Evolutionary conservation across 2,797 vertebrate genomes (phyloP).

Genomic region (Salmo trutta): DNA sequence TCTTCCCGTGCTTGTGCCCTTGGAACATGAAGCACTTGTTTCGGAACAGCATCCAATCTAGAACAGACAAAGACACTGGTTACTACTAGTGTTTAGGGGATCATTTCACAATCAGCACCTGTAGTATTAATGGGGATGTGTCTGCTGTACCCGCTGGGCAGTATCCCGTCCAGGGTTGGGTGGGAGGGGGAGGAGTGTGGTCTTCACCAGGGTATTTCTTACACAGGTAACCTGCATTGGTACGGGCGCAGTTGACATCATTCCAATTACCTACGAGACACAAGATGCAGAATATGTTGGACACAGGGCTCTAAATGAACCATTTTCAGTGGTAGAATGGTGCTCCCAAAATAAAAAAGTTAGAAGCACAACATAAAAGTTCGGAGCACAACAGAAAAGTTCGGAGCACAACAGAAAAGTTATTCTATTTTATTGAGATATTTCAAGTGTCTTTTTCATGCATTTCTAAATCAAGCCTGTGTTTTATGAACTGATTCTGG

Average conservation of each 20-base stretch:
- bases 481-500: too few species aligned
- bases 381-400: too few species aligned
- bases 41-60: constrained; percentile 77
- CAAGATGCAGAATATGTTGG: too few species aligned
- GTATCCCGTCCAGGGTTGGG: constrained; percentile 78
- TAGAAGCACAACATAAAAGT: too few species aligned
- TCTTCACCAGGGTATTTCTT: constrained; percentile 73
- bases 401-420: too few species aligned
- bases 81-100: background rate
- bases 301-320: background rate
- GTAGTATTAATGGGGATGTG: background rate
- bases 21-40: constrained; percentile 80
- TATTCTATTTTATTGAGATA: too few species aligned
- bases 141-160: constrained; percentile 70
- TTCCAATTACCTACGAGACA: constrained; percentile 73
- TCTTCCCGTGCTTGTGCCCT: constrained; percentile 64
- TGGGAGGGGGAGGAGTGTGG: constrained; percentile 74
- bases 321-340: background rate
- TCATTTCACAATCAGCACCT: background rate
- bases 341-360: too few species aligned
- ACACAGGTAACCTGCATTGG: constrained; percentile 75
- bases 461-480: too few species aligned
- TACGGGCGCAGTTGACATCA: constrained; percentile 79
- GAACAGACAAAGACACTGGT: background rate
- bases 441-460: too few species aligned